Percentiles rank a stretch among this genome's conserved stretches.
phyloP scores from a whole-genome alignment of 2,113 vertebrate species.

The Pitta sordida region DNA sequence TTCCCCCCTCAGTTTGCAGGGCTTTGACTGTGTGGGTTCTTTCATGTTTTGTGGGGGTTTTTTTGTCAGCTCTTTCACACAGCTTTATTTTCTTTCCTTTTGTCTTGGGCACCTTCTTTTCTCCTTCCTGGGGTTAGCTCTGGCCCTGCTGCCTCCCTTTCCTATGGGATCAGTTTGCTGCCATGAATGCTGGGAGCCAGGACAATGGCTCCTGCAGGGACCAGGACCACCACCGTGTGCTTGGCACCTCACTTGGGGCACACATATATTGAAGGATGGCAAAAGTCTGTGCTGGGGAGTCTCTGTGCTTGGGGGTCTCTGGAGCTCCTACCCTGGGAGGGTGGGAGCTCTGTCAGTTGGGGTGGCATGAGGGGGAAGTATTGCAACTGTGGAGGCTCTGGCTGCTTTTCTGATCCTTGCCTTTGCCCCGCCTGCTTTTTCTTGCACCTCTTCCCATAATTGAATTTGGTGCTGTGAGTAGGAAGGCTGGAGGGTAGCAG shows the following conservation, averaged over 20 bases:
- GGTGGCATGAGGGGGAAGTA: background rate
- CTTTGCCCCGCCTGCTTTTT: background rate
- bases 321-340: background rate
- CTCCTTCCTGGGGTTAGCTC: background rate
- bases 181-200: background rate
- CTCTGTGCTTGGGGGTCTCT: background rate
- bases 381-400: background rate
- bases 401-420: background rate
- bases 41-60: background rate
- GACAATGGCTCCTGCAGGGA: background rate
- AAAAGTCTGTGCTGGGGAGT: background rate
- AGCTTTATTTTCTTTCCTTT: constrained; percentile 30
- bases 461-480: background rate
- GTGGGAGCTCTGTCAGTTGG: background rate
- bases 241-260: background rate
- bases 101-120: background rate
- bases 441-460: background rate
- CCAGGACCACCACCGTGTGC: fast-evolving
- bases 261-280: fast-evolving
- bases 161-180: fast-evolving
- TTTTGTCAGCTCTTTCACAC: constrained; percentile 11
- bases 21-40: background rate
- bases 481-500: background rate
- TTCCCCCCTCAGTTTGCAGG: fast-evolving
- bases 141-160: background rate